These are phyloP conservation scores for Cremastinae sp. DNA, from an alignment of 2,888 invertebrate species.

Conservation along the genomic window DNA sequence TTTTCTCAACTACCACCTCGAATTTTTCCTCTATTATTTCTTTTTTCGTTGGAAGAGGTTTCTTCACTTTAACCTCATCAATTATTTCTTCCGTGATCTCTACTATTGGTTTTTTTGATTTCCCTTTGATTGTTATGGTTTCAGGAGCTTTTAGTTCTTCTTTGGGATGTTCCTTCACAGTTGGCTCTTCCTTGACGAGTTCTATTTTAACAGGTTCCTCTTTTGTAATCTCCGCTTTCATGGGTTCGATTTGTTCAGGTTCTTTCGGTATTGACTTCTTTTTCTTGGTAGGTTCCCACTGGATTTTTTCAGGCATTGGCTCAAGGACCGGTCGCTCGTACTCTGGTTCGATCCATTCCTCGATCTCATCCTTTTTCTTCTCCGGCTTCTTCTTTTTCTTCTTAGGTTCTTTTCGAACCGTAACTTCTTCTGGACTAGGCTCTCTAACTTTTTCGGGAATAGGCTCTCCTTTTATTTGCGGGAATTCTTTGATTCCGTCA, in stretches of 20 bases:
- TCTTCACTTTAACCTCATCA: slow-evolving; percentile 68
- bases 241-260: slow-evolving; percentile 51
- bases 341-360: slow-evolving; percentile 67
- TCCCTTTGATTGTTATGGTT: slow-evolving; percentile 73
- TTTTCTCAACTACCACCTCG: slow-evolving; percentile 68
- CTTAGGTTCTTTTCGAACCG: slow-evolving; percentile 64
- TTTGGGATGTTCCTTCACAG: slow-evolving; percentile 58
- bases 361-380: slow-evolving; percentile 64
- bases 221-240: slow-evolving; percentile 54
- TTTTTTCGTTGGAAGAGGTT: slow-evolving; percentile 63
- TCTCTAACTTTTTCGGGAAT: slow-evolving; percentile 57
- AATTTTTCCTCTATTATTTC: slow-evolving; percentile 70
- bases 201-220: slow-evolving; percentile 57
- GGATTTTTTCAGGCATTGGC: slow-evolving; percentile 64
- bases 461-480: slow-evolving; percentile 65
- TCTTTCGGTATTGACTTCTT: slow-evolving; percentile 57
- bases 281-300: slow-evolving; percentile 62
- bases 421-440: slow-evolving; percentile 65
- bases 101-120: slow-evolving; percentile 63
- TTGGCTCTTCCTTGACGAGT: slow-evolving; percentile 59
- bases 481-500: slow-evolving; percentile 70
- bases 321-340: slow-evolving; percentile 66
- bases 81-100: slow-evolving; percentile 53
- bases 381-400: slow-evolving; percentile 63
- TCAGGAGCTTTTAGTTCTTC: slow-evolving; percentile 75